Percentiles rank a stretch among this genome's conserved stretches.
These are phyloP conservation scores for Miltochrista miniata DNA, from an alignment of 2,888 invertebrate species.

Conservation along the genomic window DNA sequence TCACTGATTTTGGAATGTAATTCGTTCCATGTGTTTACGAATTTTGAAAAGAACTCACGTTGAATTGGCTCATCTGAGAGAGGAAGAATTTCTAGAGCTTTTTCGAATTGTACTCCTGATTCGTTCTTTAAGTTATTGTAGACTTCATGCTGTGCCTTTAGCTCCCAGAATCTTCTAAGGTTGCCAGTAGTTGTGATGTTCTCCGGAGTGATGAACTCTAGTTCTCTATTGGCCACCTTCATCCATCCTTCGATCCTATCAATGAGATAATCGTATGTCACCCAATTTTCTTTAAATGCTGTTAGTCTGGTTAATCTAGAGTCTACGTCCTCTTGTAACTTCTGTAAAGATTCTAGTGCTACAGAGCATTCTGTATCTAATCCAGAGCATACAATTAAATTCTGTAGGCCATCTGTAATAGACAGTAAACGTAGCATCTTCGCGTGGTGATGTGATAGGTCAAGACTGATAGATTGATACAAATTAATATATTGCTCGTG, in stretches of 20 bases:
- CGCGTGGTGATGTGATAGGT: conserved; percentile 91
- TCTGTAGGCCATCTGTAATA: conserved; percentile 89
- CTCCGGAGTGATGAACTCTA: conserved; percentile 86
- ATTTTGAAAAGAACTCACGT: conserved; percentile 89
- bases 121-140: conserved; percentile 90
- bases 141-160: conserved; percentile 94
- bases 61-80: conserved; percentile 94
- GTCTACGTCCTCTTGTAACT: conserved; percentile 90
- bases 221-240: conserved; percentile 87
- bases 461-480: conserved; percentile 90
- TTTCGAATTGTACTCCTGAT: conserved; percentile 89
- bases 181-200: conserved; percentile 87
- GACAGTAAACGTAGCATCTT: conserved; percentile 89
- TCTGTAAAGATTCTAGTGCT: conserved; percentile 87
- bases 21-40: conserved; percentile 90
- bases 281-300: conserved; percentile 91
- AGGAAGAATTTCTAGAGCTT: conserved; percentile 90
- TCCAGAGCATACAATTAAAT: conserved; percentile 89
- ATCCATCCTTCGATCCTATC: conserved; percentile 91
- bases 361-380: conserved; percentile 89
- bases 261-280: conserved; percentile 87
- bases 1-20: conserved; percentile 85
- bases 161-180: conserved; percentile 93
- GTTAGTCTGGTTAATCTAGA: conserved; percentile 87
- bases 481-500: conserved; percentile 93